Evolutionary conservation across 1,140 invertebrate species (phyloP).

Genomic region (Bombyx mori): ASM3026992v2 NC_085128.1:5533501-5534000

Average conservation of each 20-base stretch:
- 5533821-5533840: no score
- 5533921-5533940: no score
- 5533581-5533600: conserved; percentile 49
- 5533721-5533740: conserved; percentile 10
- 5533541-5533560: conserved; percentile 63
- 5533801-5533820: no score
- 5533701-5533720: conserved; percentile 7
- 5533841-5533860: no score
- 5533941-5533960: no score
- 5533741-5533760: conserved; percentile 7
- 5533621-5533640: conserved; percentile 58
- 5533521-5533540: conserved; percentile 60
- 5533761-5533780: no score
- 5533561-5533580: conserved; percentile 62
- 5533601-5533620: conserved; percentile 47
- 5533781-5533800: no score
- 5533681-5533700: conserved; percentile 21
- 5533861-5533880: no score
- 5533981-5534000: no score
- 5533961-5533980: no score
- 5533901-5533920: no score
- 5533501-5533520: conserved; percentile 65
- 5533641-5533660: conserved; percentile 53
- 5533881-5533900: no score
- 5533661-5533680: conserved; percentile 29